Percentiles rank a stretch among this genome's conserved stretches.
Conservation (phyloP, 2,113 vertebrate genomes). For the Oncorhynchus gorbuscha region DNA sequence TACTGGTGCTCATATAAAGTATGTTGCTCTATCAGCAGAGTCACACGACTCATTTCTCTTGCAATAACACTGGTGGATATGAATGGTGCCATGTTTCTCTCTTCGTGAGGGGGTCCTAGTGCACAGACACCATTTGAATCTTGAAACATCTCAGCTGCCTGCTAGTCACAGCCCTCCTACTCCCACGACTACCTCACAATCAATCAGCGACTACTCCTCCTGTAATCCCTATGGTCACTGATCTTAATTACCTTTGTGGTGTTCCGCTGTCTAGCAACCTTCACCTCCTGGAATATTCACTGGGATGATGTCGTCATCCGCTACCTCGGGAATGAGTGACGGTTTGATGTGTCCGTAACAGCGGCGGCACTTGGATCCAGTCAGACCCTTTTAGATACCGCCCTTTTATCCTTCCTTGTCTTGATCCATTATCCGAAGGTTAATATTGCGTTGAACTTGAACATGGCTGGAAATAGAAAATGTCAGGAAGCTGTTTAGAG, state of each 20-base stretch:
- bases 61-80: not conserved
- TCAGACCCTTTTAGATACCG: conserved; percentile 61
- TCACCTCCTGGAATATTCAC: conserved; percentile 54
- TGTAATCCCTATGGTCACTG: conserved; percentile 62
- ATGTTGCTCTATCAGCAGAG: not conserved
- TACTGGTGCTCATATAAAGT: not conserved
- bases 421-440: conserved; percentile 27
- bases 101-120: not conserved
- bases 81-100: not conserved
- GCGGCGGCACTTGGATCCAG: conserved; percentile 58
- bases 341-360: conserved; percentile 57
- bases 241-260: conserved; percentile 54
- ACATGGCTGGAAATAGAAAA: conserved; percentile 47
- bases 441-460: conserved; percentile 26
- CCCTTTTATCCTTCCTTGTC: conserved; percentile 22
- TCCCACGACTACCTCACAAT: not conserved
- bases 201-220: conserved; percentile 52
- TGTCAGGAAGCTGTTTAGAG: conserved; percentile 62
- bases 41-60: not conserved
- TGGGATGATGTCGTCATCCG: conserved; percentile 59
- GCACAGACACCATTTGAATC: not conserved
- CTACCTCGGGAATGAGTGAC: no score
- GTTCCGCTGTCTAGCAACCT: conserved; percentile 53
- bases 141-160: not conserved
- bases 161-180: not conserved